Conservation (phyloP, 1,140 invertebrate genomes). For the Papilio polyxenes region DNA sequence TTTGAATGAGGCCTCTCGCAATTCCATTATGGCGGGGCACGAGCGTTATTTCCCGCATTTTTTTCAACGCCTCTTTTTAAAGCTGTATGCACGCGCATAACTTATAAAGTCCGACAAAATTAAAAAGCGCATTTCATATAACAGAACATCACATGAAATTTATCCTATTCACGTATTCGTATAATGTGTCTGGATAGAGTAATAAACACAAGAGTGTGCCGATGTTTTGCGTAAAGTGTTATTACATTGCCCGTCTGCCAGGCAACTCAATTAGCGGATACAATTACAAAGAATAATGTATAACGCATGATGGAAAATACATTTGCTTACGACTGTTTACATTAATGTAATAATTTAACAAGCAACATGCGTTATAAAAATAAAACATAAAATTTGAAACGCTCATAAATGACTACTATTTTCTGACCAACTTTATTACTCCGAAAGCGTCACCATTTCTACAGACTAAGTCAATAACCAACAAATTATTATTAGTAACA, state of each 20-base stretch:
- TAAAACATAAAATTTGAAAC: too few relatives aligned
- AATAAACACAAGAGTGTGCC: conserved; percentile 28
- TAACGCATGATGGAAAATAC: neutral
- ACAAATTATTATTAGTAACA: neutral
- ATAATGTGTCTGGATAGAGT: conserved; percentile 35
- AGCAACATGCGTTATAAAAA: neutral
- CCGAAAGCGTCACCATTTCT: neutral
- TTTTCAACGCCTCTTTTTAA: conserved; percentile 45
- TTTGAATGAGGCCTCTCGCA: conserved; percentile 50
- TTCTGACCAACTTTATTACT: too few relatives aligned
- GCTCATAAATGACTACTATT: too few relatives aligned
- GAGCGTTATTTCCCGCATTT: conserved; percentile 54
- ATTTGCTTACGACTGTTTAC: neutral
- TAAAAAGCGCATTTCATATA: conserved; percentile 39
- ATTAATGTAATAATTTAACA: neutral
- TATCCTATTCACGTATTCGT: conserved; percentile 16
- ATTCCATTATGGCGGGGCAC: conserved; percentile 55
- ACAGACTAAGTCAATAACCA: neutral
- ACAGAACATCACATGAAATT: conserved; percentile 4
- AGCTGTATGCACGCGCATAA: conserved; percentile 50
- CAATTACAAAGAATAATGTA: conserved; percentile 27
- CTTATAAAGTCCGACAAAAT: conserved; percentile 48
- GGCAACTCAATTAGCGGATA: conserved; percentile 30
- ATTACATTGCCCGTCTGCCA: conserved; percentile 21
- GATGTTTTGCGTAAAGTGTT: conserved; percentile 34